Conservation (phyloP, 2,797 vertebrate species). For the Halcyon leucocephala region DNA sequence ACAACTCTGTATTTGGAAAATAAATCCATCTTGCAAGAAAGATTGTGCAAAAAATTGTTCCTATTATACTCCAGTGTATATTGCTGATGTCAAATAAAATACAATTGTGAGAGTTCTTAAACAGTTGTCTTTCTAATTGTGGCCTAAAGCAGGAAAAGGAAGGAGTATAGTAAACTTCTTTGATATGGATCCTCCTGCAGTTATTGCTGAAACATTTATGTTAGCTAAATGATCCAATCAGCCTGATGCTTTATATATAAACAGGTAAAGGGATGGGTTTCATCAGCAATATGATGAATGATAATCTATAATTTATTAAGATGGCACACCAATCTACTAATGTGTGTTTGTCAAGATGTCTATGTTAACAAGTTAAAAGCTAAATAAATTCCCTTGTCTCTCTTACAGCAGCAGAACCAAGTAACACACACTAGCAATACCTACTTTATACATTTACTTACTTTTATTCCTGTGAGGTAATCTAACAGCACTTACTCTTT, state of each 20-base stretch:
- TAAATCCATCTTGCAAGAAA: slow-evolving; percentile 72
- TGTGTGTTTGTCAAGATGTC: slow-evolving; percentile 2
- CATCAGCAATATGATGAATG: slow-evolving; percentile 25
- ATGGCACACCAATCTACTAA: background rate
- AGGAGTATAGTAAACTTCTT: background rate
- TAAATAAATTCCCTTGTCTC: background rate
- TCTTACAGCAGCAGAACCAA: background rate
- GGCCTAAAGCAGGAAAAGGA: slow-evolving; percentile 31
- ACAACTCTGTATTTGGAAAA: slow-evolving; percentile 68
- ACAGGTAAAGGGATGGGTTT: slow-evolving; percentile 24
- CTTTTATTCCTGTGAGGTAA: background rate
- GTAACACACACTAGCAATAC: background rate
- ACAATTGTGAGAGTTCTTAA: slow-evolving; percentile 71
- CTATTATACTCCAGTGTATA: slow-evolving; percentile 69
- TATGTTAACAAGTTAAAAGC: slow-evolving; percentile 29
- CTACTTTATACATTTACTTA: background rate
- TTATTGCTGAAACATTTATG: background rate
- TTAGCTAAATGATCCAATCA: background rate
- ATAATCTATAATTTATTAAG: slow-evolving; percentile 56
- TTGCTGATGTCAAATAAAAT: slow-evolving; percentile 74
- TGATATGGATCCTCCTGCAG: background rate
- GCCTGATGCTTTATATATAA: background rate
- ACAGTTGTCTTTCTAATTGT: slow-evolving; percentile 60
- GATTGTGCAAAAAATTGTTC: slow-evolving; percentile 67
- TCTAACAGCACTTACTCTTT: background rate